Percentiles rank a stretch among this genome's conserved stretches.
These are phyloP conservation scores for Mus spicilegus DNA, from an alignment of 2,113 vertebrate species.

Conservation along the genomic window DNA sequence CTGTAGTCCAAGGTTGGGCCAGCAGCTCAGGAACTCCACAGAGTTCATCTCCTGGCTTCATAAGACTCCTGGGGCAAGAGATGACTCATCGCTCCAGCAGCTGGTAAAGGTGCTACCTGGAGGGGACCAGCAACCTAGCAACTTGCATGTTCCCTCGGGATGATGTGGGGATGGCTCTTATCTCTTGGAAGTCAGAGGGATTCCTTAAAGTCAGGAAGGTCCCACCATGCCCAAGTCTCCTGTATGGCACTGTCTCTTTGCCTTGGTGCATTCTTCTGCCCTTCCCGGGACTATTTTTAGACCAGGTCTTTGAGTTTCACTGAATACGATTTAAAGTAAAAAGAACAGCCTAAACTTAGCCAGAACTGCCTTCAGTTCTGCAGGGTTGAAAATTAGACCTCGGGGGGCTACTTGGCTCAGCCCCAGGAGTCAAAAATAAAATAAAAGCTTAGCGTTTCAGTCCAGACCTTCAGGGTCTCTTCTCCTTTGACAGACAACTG, in stretches of 20 bases:
- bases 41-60: not conserved
- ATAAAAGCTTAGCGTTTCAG: not conserved
- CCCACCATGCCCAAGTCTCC: not conserved
- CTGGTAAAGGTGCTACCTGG: not conserved
- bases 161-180: not conserved
- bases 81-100: not conserved
- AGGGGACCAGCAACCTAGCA: not conserved
- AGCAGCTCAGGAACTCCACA: not conserved
- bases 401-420: not conserved
- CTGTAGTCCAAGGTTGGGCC: not conserved
- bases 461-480: not conserved
- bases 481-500: not conserved
- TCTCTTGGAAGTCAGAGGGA: conserved; percentile 46
- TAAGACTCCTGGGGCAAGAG: not conserved
- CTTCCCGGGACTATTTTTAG: conserved; percentile 69
- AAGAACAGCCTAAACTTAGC: not conserved
- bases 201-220: conserved; percentile 17
- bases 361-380: conserved; percentile 18
- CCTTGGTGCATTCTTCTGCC: conserved; percentile 13
- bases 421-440: not conserved
- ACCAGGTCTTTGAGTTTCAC: conserved; percentile 37
- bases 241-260: not conserved
- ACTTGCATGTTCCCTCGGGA: conserved; percentile 9
- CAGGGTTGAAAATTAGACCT: not conserved
- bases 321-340: conserved; percentile 40